These are phyloP conservation scores for Pagrus major DNA, from an alignment of 2,113 vertebrate species.

Conservation along the genomic window DNA sequence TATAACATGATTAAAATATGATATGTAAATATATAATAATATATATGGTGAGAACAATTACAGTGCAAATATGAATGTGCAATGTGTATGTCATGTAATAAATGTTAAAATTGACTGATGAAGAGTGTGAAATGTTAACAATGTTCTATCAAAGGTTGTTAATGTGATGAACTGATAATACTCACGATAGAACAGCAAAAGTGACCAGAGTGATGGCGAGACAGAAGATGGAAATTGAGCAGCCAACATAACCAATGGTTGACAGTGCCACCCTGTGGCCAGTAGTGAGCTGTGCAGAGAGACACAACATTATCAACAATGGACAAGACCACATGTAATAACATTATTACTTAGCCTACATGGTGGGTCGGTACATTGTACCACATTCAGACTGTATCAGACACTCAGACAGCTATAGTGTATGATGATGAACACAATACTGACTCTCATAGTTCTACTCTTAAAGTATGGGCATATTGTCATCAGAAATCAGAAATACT, in stretches of 20 bases:
- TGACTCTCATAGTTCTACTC: slow-evolving; percentile 11
- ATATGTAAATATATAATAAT: no score
- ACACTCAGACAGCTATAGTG: slow-evolving; percentile 10
- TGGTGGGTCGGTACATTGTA: not conserved
- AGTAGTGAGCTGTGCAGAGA: slow-evolving; percentile 83
- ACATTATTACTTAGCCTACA: not conserved
- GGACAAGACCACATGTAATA: slow-evolving; percentile 12
- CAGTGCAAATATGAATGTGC: no score
- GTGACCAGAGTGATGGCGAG: slow-evolving; percentile 93
- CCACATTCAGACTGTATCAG: not conserved
- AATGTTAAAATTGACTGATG: not conserved
- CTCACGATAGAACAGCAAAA: slow-evolving; percentile 96
- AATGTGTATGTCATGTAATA: no score
- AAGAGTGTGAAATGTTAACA: not conserved
- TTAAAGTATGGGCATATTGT: slow-evolving; percentile 2
- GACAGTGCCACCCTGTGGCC: slow-evolving; percentile 95
- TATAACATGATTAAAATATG: no score
- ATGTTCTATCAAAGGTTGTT: no score
- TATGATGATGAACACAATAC: slow-evolving; percentile 8
- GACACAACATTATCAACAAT: slow-evolving; percentile 28
- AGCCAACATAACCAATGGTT: slow-evolving; percentile 95
- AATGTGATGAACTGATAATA: slow-evolving; percentile 61
- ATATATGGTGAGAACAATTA: no score
- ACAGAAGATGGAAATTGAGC: slow-evolving; percentile 94
- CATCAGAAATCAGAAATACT: no score